Evolutionary conservation across 2,113 vertebrate species (phyloP).

Genomic region (Hiodon alosoides): DNA sequence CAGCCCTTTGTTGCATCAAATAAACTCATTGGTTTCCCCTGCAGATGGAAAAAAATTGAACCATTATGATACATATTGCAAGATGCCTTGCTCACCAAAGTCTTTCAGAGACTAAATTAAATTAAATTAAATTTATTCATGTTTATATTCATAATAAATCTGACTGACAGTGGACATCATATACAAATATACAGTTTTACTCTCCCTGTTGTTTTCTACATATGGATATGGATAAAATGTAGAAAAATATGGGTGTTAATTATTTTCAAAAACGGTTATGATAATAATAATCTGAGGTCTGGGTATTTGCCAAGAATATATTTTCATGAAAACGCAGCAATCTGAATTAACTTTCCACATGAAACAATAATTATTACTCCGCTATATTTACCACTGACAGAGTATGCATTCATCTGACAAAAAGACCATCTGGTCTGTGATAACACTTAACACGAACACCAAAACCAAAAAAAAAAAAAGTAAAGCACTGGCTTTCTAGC

Average conservation of each 20-base stretch:
- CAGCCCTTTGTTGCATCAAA: constrained; percentile 53
- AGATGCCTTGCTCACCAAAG: constrained; percentile 63
- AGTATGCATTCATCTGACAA: too few species aligned
- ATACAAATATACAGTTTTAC: constrained; percentile 38
- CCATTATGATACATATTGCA: constrained; percentile 67
- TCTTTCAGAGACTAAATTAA: constrained; percentile 73
- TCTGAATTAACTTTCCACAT: too few species aligned
- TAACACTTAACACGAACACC: not conserved
- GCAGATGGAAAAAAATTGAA: constrained; percentile 70
- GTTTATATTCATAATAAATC: constrained; percentile 56
- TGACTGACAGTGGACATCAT: constrained; percentile 52
- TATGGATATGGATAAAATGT: too few species aligned
- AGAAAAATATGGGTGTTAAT: too few species aligned
- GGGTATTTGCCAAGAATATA: too few species aligned
- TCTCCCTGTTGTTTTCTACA: constrained; percentile 21
- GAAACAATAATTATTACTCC: too few species aligned
- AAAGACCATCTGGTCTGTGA: not conserved
- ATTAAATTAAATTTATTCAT: constrained; percentile 74
- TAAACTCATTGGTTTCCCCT: constrained; percentile 50
- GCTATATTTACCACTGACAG: too few species aligned
- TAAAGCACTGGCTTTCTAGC: too few species aligned
- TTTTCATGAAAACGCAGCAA: too few species aligned
- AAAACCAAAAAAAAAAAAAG: not conserved
- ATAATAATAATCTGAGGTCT: too few species aligned
- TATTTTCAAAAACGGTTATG: not conserved